Percentiles rank a stretch among this genome's conserved stretches.
Evolutionary conservation across 2,113 vertebrate genomes (phyloP).

Genomic region (Columba livia): DNA sequence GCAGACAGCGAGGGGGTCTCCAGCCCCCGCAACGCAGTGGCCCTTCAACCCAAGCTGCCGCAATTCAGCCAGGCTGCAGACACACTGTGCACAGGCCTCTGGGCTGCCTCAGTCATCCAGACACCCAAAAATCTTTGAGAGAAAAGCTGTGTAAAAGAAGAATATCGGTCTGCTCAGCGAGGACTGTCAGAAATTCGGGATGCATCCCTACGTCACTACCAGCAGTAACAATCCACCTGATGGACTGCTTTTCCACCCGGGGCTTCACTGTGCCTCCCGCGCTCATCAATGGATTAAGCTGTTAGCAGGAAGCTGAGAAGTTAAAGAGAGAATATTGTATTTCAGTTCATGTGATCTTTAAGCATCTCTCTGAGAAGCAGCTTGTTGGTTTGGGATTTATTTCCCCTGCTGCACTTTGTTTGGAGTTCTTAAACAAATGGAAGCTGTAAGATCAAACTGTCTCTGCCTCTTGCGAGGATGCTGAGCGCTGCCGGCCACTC

Average conservation of each 20-base stretch:
- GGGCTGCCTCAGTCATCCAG: not conserved
- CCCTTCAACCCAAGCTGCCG: not conserved
- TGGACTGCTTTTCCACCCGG: rapidly evolving
- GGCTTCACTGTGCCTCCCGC: not conserved
- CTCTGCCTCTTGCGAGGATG: not conserved
- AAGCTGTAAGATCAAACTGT: not conserved
- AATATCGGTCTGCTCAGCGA: rapidly evolving
- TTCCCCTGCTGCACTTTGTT: not conserved
- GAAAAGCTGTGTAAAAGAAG: not conserved
- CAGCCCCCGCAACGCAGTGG: not conserved
- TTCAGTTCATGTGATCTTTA: constrained; percentile 25
- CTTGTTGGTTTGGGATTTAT: not conserved
- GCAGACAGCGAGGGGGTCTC: not conserved
- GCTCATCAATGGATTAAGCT: constrained; percentile 19
- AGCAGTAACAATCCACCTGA: not conserved
- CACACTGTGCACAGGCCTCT: not conserved
- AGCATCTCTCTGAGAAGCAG: not conserved
- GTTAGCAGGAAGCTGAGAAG: constrained; percentile 40
- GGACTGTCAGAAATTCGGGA: not conserved
- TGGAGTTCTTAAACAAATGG: not conserved
- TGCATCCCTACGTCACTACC: not conserved
- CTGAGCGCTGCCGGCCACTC: not conserved
- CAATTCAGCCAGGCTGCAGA: not conserved
- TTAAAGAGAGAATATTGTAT: constrained; percentile 45
- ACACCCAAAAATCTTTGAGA: not conserved